Conservation (phyloP, 2,113 vertebrate genomes). For the Cairina moschata region DNA sequence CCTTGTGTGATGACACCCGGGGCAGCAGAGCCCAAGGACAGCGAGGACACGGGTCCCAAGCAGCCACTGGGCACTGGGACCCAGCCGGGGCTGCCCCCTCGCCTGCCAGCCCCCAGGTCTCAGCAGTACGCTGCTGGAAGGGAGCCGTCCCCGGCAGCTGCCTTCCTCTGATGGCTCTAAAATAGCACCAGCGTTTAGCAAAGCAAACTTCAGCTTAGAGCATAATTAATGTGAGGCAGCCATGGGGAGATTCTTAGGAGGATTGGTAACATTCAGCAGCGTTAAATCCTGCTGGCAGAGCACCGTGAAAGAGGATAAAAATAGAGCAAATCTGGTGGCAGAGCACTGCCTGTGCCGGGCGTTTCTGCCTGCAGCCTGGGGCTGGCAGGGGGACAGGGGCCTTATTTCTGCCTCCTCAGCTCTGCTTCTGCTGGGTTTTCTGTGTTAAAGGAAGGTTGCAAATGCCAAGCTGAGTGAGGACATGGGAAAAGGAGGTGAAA, state of each 20-base stretch:
- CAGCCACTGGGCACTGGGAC: background rate
- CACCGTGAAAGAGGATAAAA: background rate
- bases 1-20: background rate
- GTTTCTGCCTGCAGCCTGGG: background rate
- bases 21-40: background rate
- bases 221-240: background rate
- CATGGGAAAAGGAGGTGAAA: background rate
- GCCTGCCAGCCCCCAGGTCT: background rate
- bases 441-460: background rate
- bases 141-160: background rate
- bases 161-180: fast-evolving
- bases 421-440: background rate
- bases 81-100: background rate
- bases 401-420: background rate
- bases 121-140: fast-evolving
- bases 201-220: background rate
- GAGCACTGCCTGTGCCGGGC: background rate
- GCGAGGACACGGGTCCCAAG: background rate
- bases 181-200: background rate
- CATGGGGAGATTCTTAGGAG: background rate
- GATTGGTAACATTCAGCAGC: background rate
- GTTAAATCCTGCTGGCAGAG: background rate
- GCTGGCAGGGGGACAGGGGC: background rate
- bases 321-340: background rate
- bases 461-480: background rate